Evolutionary conservation across 2,113 vertebrate genomes (phyloP).

Genomic region (Phalacrocorax brasilianus): DNA sequence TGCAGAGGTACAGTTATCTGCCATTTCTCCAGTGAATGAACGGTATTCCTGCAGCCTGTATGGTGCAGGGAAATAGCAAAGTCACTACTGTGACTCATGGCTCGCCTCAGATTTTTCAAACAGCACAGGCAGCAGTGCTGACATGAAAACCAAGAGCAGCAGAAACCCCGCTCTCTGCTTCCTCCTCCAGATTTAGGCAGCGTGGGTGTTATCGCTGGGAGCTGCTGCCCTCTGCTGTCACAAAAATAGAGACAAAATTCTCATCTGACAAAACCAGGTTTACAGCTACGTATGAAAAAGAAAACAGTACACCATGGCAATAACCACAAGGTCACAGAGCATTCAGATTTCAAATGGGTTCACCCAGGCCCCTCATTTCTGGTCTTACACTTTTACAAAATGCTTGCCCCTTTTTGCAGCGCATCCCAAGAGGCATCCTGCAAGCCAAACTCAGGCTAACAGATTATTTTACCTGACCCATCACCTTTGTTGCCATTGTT

Average conservation of each 20-base stretch:
- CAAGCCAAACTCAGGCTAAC: background rate
- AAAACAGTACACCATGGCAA: background rate
- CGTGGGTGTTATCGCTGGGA: background rate
- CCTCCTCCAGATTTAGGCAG: background rate
- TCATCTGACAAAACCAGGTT: background rate
- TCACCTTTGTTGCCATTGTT: background rate
- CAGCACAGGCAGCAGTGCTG: background rate
- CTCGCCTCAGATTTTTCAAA: background rate
- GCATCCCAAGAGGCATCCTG: background rate
- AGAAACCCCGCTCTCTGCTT: background rate
- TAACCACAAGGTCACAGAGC: background rate
- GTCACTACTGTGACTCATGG: background rate
- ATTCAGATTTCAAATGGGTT: background rate
- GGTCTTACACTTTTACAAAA: fast-evolving
- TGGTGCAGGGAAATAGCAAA: background rate
- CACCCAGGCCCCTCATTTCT: background rate
- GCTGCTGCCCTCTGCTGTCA: slow-evolving; percentile 57
- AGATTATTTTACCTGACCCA: background rate
- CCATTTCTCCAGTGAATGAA: background rate
- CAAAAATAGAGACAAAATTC: fast-evolving
- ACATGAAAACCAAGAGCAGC: background rate
- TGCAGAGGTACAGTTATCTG: background rate
- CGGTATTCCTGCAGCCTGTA: background rate
- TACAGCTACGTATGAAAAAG: background rate
- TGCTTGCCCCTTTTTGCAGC: background rate